phyloP scores from a whole-genome alignment of 2,888 invertebrate genomes.

The Lucinisca nassula region DNA sequence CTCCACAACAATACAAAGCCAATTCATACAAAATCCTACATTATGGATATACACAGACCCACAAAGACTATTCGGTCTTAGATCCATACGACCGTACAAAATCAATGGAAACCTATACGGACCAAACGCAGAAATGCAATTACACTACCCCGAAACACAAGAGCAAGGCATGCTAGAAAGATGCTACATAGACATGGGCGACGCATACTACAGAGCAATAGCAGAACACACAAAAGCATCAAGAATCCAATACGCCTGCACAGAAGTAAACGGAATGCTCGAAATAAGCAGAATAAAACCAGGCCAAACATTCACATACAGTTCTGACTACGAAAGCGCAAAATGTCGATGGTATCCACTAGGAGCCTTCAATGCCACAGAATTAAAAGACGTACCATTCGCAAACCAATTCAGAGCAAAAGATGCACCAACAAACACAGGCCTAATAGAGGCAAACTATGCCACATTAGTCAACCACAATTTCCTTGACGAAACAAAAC shows the following conservation, averaged over 20 bases:
- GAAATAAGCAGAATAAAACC: background rate
- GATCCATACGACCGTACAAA: too few species aligned
- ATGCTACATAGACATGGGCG: background rate
- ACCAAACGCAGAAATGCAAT: background rate
- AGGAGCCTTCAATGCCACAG: background rate
- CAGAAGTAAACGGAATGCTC: background rate
- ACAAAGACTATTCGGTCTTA: background rate
- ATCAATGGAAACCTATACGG: too few species aligned
- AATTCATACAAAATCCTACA: background rate
- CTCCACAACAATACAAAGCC: too few species aligned
- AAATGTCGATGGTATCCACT: too few species aligned
- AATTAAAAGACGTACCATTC: background rate
- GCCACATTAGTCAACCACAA: slow-evolving; percentile 35
- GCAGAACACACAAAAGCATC: background rate
- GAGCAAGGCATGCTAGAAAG: background rate
- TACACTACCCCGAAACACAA: background rate
- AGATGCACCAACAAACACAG: background rate
- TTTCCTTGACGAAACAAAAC: slow-evolving; percentile 35
- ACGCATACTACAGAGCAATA: background rate
- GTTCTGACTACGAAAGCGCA: background rate
- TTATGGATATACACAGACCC: slow-evolving; percentile 24
- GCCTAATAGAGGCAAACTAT: background rate
- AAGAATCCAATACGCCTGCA: background rate
- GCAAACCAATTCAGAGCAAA: background rate
- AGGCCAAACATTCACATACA: background rate